Conservation (phyloP, 2,797 vertebrate species). For the Atherinosoma microstoma region DNA sequence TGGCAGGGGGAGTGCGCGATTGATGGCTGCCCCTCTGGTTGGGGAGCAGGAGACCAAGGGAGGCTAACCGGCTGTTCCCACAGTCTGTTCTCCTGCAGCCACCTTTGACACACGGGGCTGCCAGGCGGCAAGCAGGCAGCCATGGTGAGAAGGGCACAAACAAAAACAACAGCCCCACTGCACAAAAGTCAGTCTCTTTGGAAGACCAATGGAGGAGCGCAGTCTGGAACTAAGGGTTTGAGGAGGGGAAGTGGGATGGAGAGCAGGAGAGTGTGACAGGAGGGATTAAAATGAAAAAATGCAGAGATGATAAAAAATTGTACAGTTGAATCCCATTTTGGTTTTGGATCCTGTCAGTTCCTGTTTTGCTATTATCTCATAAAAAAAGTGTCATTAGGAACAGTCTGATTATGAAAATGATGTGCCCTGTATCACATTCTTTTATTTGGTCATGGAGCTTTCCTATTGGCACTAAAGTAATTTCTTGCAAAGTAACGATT, state of each 20-base stretch:
- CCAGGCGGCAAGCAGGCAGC: slow-evolving; percentile 85
- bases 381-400: background rate
- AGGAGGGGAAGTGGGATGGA: slow-evolving; percentile 20
- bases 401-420: slow-evolving; percentile 7
- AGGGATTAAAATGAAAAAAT: slow-evolving; percentile 29
- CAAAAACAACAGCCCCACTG: slow-evolving; percentile 75
- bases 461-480: slow-evolving; percentile 3
- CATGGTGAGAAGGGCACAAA: slow-evolving; percentile 79
- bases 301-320: slow-evolving; percentile 38
- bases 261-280: slow-evolving; percentile 30
- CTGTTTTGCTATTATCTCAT: slow-evolving; percentile 14
- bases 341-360: slow-evolving; percentile 12
- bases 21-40: slow-evolving; percentile 87
- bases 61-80: slow-evolving; percentile 91
- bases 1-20: slow-evolving; percentile 81
- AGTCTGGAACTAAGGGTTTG: slow-evolving; percentile 40
- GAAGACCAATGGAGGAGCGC: slow-evolving; percentile 35
- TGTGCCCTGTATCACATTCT: slow-evolving; percentile 6
- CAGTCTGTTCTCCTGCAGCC: slow-evolving; percentile 86
- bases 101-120: slow-evolving; percentile 89
- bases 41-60: slow-evolving; percentile 84
- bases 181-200: slow-evolving; percentile 72
- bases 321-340: slow-evolving; percentile 17
- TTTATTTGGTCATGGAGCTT: slow-evolving; percentile 11
- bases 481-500: slow-evolving; percentile 18